Conservation (phyloP, 2,797 vertebrate species). For the Pangasius krempfi region DNA sequence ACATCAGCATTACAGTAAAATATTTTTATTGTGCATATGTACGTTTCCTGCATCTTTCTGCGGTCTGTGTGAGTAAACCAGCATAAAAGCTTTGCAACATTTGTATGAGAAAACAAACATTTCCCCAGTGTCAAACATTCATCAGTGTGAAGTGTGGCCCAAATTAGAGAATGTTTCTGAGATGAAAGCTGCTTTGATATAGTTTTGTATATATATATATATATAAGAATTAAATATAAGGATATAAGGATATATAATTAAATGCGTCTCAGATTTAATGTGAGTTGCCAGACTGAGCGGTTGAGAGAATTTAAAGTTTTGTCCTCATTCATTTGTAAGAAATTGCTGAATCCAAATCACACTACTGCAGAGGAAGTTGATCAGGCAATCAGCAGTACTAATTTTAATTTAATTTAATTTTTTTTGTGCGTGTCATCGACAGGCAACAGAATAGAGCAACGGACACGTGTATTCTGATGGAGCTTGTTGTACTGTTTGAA, state of each 20-base stretch:
- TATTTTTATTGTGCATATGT: background rate
- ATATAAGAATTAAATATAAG: constrained; percentile 1
- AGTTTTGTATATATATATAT: background rate
- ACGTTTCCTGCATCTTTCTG: background rate
- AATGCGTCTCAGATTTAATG: background rate
- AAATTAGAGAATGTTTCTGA: constrained; percentile 1
- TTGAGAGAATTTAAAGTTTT: background rate
- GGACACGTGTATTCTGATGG: background rate
- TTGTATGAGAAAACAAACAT: background rate
- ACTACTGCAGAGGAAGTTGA: background rate
- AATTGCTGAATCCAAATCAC: background rate
- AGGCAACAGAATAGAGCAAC: background rate
- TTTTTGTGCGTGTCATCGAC: background rate
- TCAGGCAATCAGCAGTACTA: background rate
- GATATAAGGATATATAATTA: too few species aligned
- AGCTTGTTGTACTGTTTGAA: background rate
- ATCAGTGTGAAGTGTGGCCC: background rate
- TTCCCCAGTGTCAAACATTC: background rate
- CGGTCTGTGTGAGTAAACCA: background rate
- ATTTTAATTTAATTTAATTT: background rate
- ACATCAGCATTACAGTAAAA: background rate
- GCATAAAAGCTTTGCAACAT: background rate
- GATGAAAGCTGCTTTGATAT: constrained; percentile 25
- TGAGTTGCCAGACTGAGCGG: background rate
- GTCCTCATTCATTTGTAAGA: background rate